Evolutionary conservation across 2,888 invertebrate genomes (phyloP).

Genomic region (Sinentomon sp.): DNA sequence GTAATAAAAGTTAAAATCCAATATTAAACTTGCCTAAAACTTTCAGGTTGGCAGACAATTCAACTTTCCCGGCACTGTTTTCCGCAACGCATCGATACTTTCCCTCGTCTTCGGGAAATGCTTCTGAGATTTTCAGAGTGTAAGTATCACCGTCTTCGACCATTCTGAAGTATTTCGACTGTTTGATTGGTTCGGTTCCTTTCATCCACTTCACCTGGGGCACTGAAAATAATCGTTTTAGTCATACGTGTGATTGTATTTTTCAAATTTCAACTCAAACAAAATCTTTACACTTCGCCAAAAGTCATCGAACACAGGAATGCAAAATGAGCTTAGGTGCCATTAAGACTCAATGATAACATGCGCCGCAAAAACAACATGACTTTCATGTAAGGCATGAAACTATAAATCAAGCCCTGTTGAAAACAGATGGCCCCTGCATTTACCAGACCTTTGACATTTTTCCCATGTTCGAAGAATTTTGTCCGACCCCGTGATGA

Average conservation of each 20-base stretch:
- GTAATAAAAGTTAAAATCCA: too few relatives aligned
- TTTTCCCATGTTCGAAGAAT: too few relatives aligned
- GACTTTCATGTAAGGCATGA: too few relatives aligned
- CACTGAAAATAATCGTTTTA: slow-evolving; percentile 26
- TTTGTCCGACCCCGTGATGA: too few relatives aligned
- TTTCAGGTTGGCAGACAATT: slow-evolving; percentile 44
- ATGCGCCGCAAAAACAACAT: too few relatives aligned
- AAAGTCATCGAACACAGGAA: not conserved
- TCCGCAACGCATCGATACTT: slow-evolving; percentile 50
- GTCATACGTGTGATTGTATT: too few relatives aligned
- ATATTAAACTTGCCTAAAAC: slow-evolving; percentile 30
- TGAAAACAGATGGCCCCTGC: too few relatives aligned
- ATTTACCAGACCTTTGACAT: too few relatives aligned
- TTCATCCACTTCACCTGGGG: slow-evolving; percentile 73
- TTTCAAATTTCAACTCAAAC: too few relatives aligned
- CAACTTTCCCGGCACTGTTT: slow-evolving; percentile 34
- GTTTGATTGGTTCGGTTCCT: slow-evolving; percentile 72
- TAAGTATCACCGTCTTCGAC: slow-evolving; percentile 60
- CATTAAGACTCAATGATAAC: too few relatives aligned
- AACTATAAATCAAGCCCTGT: too few relatives aligned
- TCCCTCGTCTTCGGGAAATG: slow-evolving; percentile 97
- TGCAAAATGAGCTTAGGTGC: too few relatives aligned
- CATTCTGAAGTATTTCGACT: slow-evolving; percentile 94
- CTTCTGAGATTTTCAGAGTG: slow-evolving; percentile 69
- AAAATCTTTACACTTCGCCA: not conserved